These are phyloP conservation scores for Nymphicus hollandicus DNA, from an alignment of 2,113 vertebrate species.

Conservation along the genomic window DNA sequence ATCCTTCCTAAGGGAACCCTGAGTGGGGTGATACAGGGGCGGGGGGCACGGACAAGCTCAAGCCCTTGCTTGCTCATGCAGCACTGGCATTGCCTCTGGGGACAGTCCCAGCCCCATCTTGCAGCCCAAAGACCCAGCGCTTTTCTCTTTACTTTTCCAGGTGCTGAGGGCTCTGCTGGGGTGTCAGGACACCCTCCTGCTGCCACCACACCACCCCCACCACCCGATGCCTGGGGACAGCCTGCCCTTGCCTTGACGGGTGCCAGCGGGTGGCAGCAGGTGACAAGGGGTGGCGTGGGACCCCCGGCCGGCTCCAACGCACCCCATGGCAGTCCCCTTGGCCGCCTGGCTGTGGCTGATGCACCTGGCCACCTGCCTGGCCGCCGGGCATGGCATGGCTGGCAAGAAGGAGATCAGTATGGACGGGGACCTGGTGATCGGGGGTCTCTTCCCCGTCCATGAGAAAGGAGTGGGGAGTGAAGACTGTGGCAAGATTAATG, in stretches of 20 bases:
- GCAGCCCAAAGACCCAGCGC: accelerated
- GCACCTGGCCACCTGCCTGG: slow-evolving; percentile 24
- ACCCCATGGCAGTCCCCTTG: slow-evolving; percentile 39
- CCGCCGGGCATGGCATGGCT: slow-evolving; percentile 13
- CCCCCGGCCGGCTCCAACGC: not conserved
- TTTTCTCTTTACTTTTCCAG: not conserved
- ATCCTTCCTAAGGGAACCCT: not conserved
- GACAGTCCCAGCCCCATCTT: accelerated
- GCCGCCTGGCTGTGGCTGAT: slow-evolving; percentile 55
- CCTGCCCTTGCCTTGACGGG: not conserved
- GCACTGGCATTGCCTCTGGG: not conserved
- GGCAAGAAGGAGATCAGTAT: slow-evolving; percentile 89
- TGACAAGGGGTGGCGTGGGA: not conserved
- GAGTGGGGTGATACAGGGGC: accelerated
- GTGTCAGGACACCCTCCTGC: not conserved
- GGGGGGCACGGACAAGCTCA: not conserved
- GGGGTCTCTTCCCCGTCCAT: slow-evolving; percentile 93
- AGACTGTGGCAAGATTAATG: slow-evolving; percentile 94
- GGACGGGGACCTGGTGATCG: slow-evolving; percentile 93
- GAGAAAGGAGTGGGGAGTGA: slow-evolving; percentile 88
- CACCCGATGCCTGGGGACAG: not conserved
- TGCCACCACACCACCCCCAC: not conserved
- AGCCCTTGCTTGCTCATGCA: accelerated
- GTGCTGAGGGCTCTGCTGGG: not conserved
- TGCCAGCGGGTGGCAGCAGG: not conserved